Percentiles rank a stretch among this genome's conserved stretches.
phyloP scores from a whole-genome alignment of 2,888 invertebrate genomes.

The Digitonthophagus gazella region DNA sequence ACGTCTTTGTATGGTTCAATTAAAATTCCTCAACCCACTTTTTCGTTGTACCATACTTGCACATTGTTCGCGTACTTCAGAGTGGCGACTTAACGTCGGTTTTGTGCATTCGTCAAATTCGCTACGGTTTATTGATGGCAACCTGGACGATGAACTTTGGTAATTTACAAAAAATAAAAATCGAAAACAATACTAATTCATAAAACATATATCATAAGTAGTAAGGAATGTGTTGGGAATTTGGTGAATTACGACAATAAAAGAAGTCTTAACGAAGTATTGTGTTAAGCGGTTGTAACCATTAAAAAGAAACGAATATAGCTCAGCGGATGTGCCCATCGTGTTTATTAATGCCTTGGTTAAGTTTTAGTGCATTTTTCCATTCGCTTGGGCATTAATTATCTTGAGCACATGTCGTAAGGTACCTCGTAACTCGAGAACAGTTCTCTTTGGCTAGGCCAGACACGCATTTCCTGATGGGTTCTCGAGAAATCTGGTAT shows the following conservation, averaged over 20 bases:
- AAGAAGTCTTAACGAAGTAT: no score
- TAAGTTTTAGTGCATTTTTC: not conserved
- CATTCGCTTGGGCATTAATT: not conserved
- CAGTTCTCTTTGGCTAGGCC: not conserved
- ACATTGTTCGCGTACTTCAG: constrained; percentile 1
- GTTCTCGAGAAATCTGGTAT: not conserved
- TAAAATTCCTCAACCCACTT: constrained; percentile 16
- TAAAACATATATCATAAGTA: not conserved
- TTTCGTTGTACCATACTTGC: constrained; percentile 5
- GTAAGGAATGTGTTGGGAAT: no score
- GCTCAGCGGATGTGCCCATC: not conserved
- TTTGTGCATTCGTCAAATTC: not conserved
- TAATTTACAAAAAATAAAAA: not conserved
- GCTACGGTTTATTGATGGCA: not conserved
- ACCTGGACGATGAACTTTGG: not conserved
- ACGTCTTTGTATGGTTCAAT: not conserved
- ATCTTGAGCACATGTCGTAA: not conserved
- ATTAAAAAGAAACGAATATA: not conserved
- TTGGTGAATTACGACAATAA: no score
- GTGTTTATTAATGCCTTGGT: not conserved
- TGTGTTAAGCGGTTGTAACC: not conserved
- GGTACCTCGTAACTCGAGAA: not conserved
- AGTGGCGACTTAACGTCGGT: not conserved
- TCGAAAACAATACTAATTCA: not conserved
- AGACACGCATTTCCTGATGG: not conserved